Base-by-base conservation (phyloP, 2,113 vertebrate species). In the Zosterops lateralis region DNA sequence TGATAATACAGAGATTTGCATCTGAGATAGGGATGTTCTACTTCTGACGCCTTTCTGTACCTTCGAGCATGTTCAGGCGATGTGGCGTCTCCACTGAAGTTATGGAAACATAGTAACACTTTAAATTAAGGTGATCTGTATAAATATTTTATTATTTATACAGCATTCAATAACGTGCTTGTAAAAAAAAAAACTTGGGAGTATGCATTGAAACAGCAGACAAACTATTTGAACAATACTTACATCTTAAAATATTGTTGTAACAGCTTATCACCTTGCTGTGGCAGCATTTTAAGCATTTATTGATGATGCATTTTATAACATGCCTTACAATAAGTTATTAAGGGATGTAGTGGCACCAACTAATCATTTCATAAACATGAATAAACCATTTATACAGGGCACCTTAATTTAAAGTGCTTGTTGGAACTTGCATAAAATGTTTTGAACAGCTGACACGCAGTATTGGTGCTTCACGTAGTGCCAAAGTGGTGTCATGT, bases 61-160 rank as follows among this genome's bases (percentile, higher is more conserved):
- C 77, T 91, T 45, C 0, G 0, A 73, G 7, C 44, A 73, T 67
- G 31, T 70, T 90, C 62, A 62, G 76, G 76, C 32, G 57, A 12
- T 11, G 73, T 75, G 60, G 87, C 10, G 6, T 34, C 36, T 91
- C 60, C 64, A 60, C 7, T 92, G 68, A 93, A 90, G 84, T 78
- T 87, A 93, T 65, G 73, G 67, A 73, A 94, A 90, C 77, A 71
- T 4, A 84, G 84, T 56, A 97, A 96, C 54, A 38, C 85, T 81
- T 96, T 89, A 90, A 90, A 96, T 92, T 58, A 71, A 94, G 56
- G 92, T 93, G 90, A 79, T 95, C 79, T 84, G 95, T 86, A 91
- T 95, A 96, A 95, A 96, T 96, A 95, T 86, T 92, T 96, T 95
- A 84, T 94, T 93, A 82, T 94, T 95, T 89, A 92, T 80, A 65